Percentiles rank a stretch among this genome's conserved stretches.
phyloP scores from a whole-genome alignment of 2,888 invertebrate species.

The Agrochola lychnidis region DNA sequence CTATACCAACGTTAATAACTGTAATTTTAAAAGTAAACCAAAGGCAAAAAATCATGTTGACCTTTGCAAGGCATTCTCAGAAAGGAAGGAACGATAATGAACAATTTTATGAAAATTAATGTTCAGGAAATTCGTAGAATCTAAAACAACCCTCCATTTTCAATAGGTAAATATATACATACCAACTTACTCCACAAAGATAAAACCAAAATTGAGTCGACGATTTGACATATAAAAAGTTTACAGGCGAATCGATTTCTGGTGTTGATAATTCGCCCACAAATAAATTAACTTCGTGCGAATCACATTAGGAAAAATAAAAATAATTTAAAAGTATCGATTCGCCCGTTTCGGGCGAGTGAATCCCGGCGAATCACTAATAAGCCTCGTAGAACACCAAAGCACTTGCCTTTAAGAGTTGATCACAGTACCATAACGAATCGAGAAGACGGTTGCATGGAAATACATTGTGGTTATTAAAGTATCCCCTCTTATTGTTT shows the following conservation, averaged over 20 bases:
- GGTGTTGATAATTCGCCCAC: no score
- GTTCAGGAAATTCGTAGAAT: not conserved
- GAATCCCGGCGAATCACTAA: no score
- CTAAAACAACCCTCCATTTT: not conserved
- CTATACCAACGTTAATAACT: not conserved
- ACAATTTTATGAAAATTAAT: conserved; percentile 8
- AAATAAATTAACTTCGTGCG: no score
- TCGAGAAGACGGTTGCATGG: conserved; percentile 22
- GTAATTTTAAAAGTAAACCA: not conserved
- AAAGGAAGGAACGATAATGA: not conserved
- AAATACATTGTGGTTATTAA: conserved; percentile 37
- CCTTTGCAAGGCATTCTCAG: not conserved
- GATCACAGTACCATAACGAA: conserved; percentile 59
- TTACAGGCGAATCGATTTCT: no score
- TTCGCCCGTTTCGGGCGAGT: no score
- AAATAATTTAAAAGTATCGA: no score
- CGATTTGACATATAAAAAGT: no score
- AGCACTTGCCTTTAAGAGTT: conserved; percentile 32
- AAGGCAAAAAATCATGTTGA: not conserved
- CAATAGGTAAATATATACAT: no score
- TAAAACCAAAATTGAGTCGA: no score
- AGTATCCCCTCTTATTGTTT: conserved; percentile 60
- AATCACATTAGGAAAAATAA: no score
- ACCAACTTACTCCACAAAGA: no score
- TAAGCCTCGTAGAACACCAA: not conserved